Evolutionary conservation across 2,113 vertebrate genomes (phyloP).

Genomic region (Nanger granti): DNA sequence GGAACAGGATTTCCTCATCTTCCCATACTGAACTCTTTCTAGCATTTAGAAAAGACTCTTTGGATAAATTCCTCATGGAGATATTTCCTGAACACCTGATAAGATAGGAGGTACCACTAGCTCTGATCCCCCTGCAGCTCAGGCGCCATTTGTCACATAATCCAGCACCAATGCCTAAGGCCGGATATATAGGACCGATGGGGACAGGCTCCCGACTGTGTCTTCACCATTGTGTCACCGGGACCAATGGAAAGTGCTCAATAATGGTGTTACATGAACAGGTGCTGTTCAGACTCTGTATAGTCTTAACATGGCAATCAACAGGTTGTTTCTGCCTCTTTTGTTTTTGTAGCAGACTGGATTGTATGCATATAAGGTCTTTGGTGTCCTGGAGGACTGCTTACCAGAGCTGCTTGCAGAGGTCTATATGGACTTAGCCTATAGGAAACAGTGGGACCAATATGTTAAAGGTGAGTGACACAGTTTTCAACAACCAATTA

Average conservation of each 20-base stretch:
- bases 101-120: fast-evolving
- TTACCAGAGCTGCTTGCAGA: slow-evolving; percentile 81
- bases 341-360: slow-evolving; percentile 80
- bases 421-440: slow-evolving; percentile 93
- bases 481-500: neutral
- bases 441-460: slow-evolving; percentile 90
- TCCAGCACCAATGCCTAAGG: neutral
- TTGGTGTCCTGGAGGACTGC: slow-evolving; percentile 81
- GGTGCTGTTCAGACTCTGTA: neutral
- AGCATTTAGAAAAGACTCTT: neutral
- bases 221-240: neutral
- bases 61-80: neutral
- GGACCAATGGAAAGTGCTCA: neutral
- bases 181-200: no score
- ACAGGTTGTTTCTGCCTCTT: slow-evolving; percentile 37
- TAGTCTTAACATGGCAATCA: neutral
- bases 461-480: slow-evolving; percentile 86
- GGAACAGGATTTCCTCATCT: neutral
- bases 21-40: neutral
- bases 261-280: neutral
- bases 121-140: neutral
- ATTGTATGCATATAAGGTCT: slow-evolving; percentile 93
- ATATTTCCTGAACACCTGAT: neutral
- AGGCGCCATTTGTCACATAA: neutral
- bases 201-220: neutral